Base-by-base conservation (phyloP, 1,140 invertebrate genomes). In the Drosophila virilis region DNA sequence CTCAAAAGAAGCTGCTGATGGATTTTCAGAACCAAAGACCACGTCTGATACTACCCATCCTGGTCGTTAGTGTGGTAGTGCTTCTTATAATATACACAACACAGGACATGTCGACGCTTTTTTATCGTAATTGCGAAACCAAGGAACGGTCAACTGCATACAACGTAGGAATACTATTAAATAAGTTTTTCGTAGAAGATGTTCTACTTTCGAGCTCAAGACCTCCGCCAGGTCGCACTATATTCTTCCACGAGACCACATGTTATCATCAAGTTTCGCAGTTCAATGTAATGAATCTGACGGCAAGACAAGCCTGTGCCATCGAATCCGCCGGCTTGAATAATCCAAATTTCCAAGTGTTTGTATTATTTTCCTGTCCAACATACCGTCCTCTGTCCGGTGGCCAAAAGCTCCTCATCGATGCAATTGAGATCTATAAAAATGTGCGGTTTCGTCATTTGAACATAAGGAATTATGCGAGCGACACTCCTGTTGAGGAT, bases 301-400 rank as follows among this genome's bases (percentile, higher is more conserved):
- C 91, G 22, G 64, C 93, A 0, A 91, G 95, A 15, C 94, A 96
- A 78, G 95, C 95, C 0, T 96, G 95, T 76, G 94, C 95, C 0
- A 93, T 96, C 1, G 95, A 96, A 92, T 95, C 95, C 0, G 95
- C 95, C 0, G 95, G 95, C 1, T 78, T 91, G 37, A 92, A 94
- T 80, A 95, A 96, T 92, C 94, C 94, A 10, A 92, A 93, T 54
- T 93, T 92, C 59, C 92, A 93, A 22, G 92, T 96, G 1, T 94
- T 94, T 72, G 73, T 95, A 8, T 62, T 95, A 4, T 94, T 94
- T 75, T 89, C 94, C 0, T 94, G 93, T 33, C 93, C 93, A 0
- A 92, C 83, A 0, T 92, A 73, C 12, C 43, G 45, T 22, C 33
- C 32, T 1, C 1, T 28, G 1, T 22, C 28, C 8, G 40, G 17